Evolutionary conservation across 2,888 invertebrate genomes (phyloP).

Genomic region (Tanypteryx hageni): DNA sequence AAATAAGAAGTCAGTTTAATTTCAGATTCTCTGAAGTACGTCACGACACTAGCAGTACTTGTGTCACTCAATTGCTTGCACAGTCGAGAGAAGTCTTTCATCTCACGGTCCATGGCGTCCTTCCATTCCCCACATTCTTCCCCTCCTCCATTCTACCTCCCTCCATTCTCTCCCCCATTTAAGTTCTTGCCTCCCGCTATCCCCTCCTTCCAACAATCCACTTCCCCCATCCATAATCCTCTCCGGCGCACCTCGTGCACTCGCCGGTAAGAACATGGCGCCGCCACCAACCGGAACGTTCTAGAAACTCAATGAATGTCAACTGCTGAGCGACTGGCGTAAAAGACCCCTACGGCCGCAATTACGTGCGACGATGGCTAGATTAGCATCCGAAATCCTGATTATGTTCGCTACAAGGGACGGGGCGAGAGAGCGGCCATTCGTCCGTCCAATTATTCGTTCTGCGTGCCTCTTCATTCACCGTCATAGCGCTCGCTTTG

Average conservation of each 20-base stretch:
- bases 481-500: no score
- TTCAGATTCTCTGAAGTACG: no score
- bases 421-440: background rate
- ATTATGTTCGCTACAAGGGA: background rate
- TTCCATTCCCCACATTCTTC: background rate
- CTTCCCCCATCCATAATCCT: background rate
- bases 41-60: background rate
- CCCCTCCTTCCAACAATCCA: background rate
- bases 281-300: conserved; percentile 29
- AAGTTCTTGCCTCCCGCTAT: background rate
- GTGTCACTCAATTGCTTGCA: background rate
- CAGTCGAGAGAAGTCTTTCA: background rate
- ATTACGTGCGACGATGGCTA: conserved; percentile 33
- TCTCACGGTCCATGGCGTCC: background rate
- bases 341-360: conserved; percentile 36
- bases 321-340: conserved; percentile 10
- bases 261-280: conserved; percentile 23
- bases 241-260: background rate
- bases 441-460: background rate
- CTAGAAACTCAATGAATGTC: conserved; percentile 52
- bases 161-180: background rate
- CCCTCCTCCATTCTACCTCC: background rate
- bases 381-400: conserved; percentile 50
- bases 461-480: background rate
- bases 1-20: no score